Evolutionary conservation across 2,888 invertebrate species (phyloP).

Genomic region (Germaria angustata): DNA sequence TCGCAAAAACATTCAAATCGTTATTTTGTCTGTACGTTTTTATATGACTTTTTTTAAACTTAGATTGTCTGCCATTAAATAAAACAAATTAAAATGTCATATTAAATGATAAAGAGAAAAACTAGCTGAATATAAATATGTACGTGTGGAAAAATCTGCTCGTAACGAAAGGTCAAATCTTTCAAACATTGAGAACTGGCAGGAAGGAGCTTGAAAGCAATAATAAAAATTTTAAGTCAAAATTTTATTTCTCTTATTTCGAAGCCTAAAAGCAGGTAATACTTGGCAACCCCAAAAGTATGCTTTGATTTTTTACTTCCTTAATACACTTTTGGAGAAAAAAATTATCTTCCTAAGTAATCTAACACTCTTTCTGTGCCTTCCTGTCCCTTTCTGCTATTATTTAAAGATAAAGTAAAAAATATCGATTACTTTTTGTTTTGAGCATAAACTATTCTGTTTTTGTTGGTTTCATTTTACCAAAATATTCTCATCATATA

Average conservation of each 20-base stretch:
- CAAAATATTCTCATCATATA: neutral
- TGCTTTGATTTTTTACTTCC: neutral
- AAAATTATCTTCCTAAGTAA: neutral
- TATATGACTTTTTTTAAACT: neutral
- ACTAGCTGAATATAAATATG: neutral
- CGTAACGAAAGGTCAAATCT: conserved; percentile 10
- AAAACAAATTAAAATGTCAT: conserved; percentile 65
- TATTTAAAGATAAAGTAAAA: neutral
- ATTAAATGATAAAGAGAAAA: conserved; percentile 42
- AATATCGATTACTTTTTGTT: conserved; percentile 30
- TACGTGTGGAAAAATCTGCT: neutral
- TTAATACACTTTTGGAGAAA: neutral
- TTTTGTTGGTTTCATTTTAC: neutral
- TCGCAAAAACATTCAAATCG: neutral
- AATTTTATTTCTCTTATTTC: neutral
- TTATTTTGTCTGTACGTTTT: conserved; percentile 1
- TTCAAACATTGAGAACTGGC: too few relatives aligned
- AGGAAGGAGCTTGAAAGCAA: neutral
- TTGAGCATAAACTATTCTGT: neutral
- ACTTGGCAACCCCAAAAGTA: neutral
- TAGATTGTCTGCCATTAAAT: conserved; percentile 49
- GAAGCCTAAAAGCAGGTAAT: neutral
- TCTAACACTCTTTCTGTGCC: neutral
- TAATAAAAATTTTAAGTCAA: neutral
- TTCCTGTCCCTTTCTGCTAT: too few relatives aligned